Evolutionary conservation across 2,888 invertebrate genomes (phyloP).

Genomic region (Trichogramma dendrolimi): DNA sequence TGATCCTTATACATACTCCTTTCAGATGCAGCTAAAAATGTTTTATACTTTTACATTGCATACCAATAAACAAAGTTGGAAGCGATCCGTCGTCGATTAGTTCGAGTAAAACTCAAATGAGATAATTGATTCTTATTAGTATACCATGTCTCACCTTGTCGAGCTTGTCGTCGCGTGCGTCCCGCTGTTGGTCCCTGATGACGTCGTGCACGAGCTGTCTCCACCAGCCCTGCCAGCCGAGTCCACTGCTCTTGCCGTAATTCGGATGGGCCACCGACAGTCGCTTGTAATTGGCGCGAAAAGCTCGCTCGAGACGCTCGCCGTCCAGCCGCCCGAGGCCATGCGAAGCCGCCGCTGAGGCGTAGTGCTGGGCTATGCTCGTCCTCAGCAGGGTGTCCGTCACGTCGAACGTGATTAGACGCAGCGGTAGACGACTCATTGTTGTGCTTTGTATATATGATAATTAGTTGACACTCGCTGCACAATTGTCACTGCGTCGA

Average conservation of each 20-base stretch:
- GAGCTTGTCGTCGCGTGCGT: slow-evolving; percentile 37
- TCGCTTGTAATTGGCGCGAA: slow-evolving; percentile 62
- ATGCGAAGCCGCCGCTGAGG: slow-evolving; percentile 64
- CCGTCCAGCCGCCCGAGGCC: slow-evolving; percentile 62
- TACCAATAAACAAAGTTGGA: no score
- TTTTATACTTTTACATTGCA: no score
- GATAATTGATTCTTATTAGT: no score
- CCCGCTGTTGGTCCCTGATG: slow-evolving; percentile 57
- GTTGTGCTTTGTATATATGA: not conserved
- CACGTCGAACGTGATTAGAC: slow-evolving; percentile 80
- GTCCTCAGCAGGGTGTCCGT: slow-evolving; percentile 73
- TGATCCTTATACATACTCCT: no score
- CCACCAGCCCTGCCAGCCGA: slow-evolving; percentile 85
- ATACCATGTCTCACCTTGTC: slow-evolving; percentile 38
- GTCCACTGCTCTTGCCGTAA: slow-evolving; percentile 66
- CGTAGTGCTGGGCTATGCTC: slow-evolving; percentile 59
- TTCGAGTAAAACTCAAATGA: no score
- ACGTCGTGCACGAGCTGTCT: slow-evolving; percentile 62
- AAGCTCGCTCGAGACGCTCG: slow-evolving; percentile 59
- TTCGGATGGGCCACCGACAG: slow-evolving; percentile 72
- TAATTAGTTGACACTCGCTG: not conserved
- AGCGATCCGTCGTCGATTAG: no score
- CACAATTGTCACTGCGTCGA: no score
- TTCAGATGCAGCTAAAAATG: no score
- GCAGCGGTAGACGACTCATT: slow-evolving; percentile 56